Percentiles rank a stretch among this genome's conserved stretches.
Evolutionary conservation across 2,113 vertebrate species (phyloP).

Genomic region (Buteo buteo): DNA sequence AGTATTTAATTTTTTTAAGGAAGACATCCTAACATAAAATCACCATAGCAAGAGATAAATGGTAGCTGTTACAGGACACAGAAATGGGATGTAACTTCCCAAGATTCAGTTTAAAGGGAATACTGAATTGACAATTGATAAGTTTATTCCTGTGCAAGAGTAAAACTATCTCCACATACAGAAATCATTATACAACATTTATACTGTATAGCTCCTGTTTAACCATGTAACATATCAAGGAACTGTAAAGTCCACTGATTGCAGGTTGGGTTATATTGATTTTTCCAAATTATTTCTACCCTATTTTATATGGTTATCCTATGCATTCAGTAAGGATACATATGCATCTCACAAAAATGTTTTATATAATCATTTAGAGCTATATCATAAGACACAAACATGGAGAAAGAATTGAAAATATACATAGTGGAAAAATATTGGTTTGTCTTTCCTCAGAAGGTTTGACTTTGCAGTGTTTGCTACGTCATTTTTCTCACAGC

Average conservation of each 20-base stretch:
- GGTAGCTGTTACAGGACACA: not conserved
- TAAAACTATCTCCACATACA: not conserved
- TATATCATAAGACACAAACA: not conserved
- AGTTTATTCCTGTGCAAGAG: not conserved
- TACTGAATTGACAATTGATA: not conserved
- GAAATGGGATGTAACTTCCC: not conserved
- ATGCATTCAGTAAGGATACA: not conserved
- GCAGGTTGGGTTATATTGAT: not conserved
- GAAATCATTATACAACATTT: not conserved
- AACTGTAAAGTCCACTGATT: not conserved
- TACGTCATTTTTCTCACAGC: not conserved
- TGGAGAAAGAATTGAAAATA: not conserved
- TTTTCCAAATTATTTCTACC: not conserved
- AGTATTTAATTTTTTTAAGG: not conserved
- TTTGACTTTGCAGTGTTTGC: not conserved
- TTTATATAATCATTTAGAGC: not conserved
- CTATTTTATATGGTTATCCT: not conserved
- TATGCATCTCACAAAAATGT: not conserved
- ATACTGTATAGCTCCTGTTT: not conserved
- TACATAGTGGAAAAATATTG: not conserved
- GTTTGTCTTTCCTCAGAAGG: not conserved
- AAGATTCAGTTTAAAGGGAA: not conserved
- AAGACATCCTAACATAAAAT: not conserved
- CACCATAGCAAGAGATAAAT: not conserved
- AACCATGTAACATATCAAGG: not conserved